Evolutionary conservation across 2,888 invertebrate genomes (phyloP).

Genomic region (Philonicus albiceps): DNA sequence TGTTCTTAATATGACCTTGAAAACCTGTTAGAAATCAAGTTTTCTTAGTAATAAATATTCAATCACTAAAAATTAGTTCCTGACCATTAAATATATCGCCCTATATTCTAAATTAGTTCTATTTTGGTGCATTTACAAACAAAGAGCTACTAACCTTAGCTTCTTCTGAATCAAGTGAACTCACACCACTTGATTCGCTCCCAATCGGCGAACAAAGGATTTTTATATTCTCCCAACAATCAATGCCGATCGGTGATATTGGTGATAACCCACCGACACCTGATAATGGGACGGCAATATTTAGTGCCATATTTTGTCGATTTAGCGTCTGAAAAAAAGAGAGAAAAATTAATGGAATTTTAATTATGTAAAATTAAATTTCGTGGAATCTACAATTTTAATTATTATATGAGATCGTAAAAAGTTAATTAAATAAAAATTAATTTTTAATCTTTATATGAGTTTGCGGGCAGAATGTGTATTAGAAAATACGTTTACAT

Average conservation of each 20-base stretch:
- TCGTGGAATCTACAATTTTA: background rate
- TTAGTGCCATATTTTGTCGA: constrained; percentile 66
- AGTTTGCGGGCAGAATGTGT: no score
- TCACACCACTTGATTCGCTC: constrained; percentile 71
- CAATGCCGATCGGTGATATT: constrained; percentile 52
- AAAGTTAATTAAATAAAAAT: no score
- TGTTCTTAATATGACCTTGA: no score
- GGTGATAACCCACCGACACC: constrained; percentile 59
- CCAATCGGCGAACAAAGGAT: constrained; percentile 62
- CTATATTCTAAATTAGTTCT: background rate
- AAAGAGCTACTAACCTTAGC: constrained; percentile 49
- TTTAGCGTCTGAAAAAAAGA: background rate
- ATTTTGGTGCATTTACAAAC: background rate
- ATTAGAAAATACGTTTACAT: no score
- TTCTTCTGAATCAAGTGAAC: constrained; percentile 65
- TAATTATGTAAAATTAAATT: background rate
- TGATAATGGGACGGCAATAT: constrained; percentile 69
- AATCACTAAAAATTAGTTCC: constrained; percentile 20
- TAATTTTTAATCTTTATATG: no score
- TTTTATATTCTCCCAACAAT: constrained; percentile 53
- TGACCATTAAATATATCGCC: background rate
- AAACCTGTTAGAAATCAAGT: no score
- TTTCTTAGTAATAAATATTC: constrained; percentile 9
- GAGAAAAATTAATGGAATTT: background rate
- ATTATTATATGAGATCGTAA: no score